Percentiles rank a stretch among this genome's conserved stretches.
Conservation (phyloP, 2,888 invertebrate genomes). For the Drosophila mayaguana region DNA sequence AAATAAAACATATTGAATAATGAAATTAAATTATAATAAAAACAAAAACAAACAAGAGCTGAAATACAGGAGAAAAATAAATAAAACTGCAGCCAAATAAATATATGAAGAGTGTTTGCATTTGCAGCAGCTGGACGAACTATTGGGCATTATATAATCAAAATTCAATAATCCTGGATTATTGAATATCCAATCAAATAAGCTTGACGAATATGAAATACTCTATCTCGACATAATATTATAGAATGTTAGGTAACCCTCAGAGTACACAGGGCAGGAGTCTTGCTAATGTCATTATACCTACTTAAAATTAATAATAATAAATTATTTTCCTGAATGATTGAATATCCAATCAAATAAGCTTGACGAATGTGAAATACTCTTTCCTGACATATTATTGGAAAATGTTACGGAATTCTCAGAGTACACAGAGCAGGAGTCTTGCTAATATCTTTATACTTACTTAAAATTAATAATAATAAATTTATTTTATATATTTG, state of each 20-base stretch:
- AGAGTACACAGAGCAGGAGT: no score
- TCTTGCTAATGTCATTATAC: no score
- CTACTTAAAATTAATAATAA: no score
- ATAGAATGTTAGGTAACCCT: fast-evolving
- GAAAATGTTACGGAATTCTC: no score
- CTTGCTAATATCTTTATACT: no score
- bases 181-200: background rate
- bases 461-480: no score
- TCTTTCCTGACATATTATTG: no score
- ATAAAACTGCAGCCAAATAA: conserved; percentile 1
- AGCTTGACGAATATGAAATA: background rate
- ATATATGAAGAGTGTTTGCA: background rate
- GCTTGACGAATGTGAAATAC: no score
- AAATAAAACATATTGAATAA: conserved; percentile 5
- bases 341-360: no score
- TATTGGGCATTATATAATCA: conserved; percentile 1
- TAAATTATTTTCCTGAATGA: no score
- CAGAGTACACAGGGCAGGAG: background rate
- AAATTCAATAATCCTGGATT: conserved; percentile 5
- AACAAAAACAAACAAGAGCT: background rate
- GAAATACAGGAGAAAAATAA: background rate
- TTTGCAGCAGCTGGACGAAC: background rate
- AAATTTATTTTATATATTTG: no score
- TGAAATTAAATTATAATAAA: background rate
- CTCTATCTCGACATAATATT: background rate